Percentiles rank a stretch among this genome's conserved stretches.
Conservation (phyloP, 2,113 vertebrate species). For the Cephalopterus ornatus region DNA sequence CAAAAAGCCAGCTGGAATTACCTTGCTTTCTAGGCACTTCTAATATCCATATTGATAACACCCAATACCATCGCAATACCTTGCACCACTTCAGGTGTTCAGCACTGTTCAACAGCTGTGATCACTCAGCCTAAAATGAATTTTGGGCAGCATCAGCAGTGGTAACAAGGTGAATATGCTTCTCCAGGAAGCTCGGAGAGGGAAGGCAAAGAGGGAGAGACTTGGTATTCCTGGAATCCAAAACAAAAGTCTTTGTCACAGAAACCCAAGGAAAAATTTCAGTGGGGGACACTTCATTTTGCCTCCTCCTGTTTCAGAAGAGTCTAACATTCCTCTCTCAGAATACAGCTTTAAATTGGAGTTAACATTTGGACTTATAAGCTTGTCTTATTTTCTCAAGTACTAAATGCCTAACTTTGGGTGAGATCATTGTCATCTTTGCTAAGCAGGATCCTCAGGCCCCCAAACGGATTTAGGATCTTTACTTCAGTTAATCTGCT, state of each 20-base stretch:
- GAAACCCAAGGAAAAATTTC: not conserved
- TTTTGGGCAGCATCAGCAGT: not conserved
- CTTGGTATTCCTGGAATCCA: not conserved
- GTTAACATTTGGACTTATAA: not conserved
- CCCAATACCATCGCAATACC: too few species aligned
- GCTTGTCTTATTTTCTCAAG: not conserved
- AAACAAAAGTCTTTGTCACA: not conserved
- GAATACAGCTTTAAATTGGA: not conserved
- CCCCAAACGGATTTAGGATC: not conserved
- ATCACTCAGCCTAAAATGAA: not conserved
- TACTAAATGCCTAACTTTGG: not conserved
- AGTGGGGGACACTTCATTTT: fast-evolving
- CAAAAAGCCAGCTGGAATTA: not conserved
- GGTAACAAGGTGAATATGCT: not conserved
- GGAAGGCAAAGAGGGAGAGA: not conserved
- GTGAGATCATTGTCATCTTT: not conserved
- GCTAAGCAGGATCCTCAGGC: not conserved
- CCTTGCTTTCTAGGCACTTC: not conserved
- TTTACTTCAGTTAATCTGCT: constrained; percentile 26
- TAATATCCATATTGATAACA: not conserved
- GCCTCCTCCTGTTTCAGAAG: not conserved
- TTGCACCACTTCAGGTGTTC: not conserved
- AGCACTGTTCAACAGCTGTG: not conserved
- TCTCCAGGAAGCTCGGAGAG: not conserved
- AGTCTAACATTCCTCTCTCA: not conserved